Evolutionary conservation across 2,888 invertebrate species (phyloP).

Genomic region (Entomobrya multifasciata): DNA sequence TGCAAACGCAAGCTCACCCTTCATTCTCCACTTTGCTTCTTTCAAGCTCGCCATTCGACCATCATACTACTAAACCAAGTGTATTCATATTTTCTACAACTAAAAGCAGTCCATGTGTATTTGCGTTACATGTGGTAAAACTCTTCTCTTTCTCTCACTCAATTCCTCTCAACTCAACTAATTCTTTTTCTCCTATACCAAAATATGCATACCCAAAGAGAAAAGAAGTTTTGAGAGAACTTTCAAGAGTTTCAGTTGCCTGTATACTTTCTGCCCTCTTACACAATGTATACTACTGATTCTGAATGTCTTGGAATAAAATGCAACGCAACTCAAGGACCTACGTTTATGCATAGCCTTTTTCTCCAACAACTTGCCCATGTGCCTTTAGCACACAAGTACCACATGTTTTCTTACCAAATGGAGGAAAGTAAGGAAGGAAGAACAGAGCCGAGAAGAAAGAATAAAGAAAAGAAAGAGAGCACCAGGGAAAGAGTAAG

Average conservation of each 20-base stretch:
- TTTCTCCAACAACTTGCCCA: too few relatives aligned
- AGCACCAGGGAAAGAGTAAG: too few relatives aligned
- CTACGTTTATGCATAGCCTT: too few relatives aligned
- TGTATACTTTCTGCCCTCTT: background rate
- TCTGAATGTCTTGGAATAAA: background rate
- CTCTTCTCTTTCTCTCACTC: too few relatives aligned
- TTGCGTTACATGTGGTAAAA: slow-evolving; percentile 4
- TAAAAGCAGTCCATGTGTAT: slow-evolving; percentile 3
- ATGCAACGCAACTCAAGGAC: slow-evolving; percentile 27
- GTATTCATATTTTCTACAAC: slow-evolving; percentile 4
- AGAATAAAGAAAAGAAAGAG: background rate
- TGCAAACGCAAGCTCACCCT: slow-evolving; percentile 16
- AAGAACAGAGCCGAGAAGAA: background rate
- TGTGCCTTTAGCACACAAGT: too few relatives aligned
- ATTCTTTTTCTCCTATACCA: slow-evolving; percentile 15
- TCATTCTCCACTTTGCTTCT: too few relatives aligned
- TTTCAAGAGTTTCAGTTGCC: background rate
- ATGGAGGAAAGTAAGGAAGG: too few relatives aligned
- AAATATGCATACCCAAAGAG: slow-evolving; percentile 1
- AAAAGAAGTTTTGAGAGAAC: slow-evolving; percentile 32
- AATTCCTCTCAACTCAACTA: slow-evolving; percentile 39
- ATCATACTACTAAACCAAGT: slow-evolving; percentile 16
- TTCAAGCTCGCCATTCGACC: slow-evolving; percentile 9
- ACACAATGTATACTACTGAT: background rate
- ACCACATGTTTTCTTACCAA: background rate